Conservation (phyloP, 2,113 vertebrate species). For the Alectura lathami region DNA sequence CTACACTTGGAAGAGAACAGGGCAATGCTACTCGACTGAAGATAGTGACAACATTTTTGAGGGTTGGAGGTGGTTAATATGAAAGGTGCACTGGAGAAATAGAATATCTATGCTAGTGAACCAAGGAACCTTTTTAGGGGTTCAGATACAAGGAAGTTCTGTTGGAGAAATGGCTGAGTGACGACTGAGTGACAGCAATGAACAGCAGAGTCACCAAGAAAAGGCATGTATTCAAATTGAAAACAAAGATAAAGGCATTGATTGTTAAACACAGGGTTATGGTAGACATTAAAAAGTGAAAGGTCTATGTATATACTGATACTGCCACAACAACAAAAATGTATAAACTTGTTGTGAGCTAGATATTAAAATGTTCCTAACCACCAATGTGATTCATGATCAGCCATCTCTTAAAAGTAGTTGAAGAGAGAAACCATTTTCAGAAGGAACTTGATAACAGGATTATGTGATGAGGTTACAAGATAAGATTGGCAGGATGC, state of each 20-base stretch:
- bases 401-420: conserved; percentile 56
- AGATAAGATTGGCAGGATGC: conserved; percentile 33
- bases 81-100: not conserved
- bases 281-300: conserved; percentile 16
- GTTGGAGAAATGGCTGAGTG: not conserved
- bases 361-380: not conserved
- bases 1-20: not conserved
- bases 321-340: not conserved
- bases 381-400: not conserved
- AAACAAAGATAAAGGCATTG: conserved; percentile 10
- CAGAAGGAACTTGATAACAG: conserved; percentile 38
- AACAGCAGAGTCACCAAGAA: not conserved
- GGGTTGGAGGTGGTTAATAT: not conserved
- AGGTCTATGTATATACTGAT: conserved; percentile 19
- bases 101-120: not conserved
- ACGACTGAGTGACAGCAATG: not conserved
- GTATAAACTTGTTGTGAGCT: conserved; percentile 22
- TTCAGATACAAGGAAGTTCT: not conserved
- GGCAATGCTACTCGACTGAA: not conserved
- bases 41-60: not conserved
- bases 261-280: conserved; percentile 28
- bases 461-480: conserved; percentile 63
- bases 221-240: not conserved
- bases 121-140: not conserved
- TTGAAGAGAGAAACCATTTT: conserved; percentile 54